Percentiles rank a stretch among this genome's conserved stretches.
Evolutionary conservation across 2,113 vertebrate species (phyloP).

Genomic region (Orientallactaga bullata): DNA sequence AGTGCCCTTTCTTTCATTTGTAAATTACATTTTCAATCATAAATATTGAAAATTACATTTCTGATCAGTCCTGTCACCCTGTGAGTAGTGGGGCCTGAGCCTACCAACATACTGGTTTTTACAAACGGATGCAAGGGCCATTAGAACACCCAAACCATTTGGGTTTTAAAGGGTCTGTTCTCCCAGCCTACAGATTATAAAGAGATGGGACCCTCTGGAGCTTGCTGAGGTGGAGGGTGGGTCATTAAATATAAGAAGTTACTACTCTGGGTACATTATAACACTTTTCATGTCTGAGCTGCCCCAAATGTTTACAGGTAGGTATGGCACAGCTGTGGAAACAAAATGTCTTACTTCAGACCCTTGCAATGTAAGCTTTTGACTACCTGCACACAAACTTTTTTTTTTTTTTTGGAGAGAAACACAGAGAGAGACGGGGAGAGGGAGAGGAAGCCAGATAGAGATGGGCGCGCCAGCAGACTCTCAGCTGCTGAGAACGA

Average conservation of each 20-base stretch:
- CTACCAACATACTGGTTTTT: neutral
- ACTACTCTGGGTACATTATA: slow-evolving; percentile 27
- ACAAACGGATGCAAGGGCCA: slow-evolving; percentile 68
- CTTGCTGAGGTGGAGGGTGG: neutral
- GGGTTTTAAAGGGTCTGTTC: slow-evolving; percentile 56
- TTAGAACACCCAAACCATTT: slow-evolving; percentile 41
- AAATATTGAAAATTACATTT: slow-evolving; percentile 78
- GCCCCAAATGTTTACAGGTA: neutral
- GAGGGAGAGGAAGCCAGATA: too few species aligned
- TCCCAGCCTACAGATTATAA: slow-evolving; percentile 18
- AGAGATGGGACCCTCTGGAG: slow-evolving; percentile 46
- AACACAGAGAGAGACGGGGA: too few species aligned
- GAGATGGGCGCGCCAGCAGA: too few species aligned
- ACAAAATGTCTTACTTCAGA: neutral
- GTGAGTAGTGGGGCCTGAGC: slow-evolving; percentile 63
- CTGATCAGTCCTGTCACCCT: slow-evolving; percentile 73
- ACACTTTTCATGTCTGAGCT: neutral
- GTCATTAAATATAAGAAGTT: slow-evolving; percentile 33
- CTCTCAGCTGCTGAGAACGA: too few species aligned
- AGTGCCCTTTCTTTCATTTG: slow-evolving; percentile 77
- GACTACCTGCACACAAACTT: neutral
- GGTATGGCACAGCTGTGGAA: neutral
- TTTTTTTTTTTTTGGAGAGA: neutral
- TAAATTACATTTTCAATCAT: slow-evolving; percentile 83
- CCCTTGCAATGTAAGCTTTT: neutral